A percentile compares a stretch with the other conserved stretches of the same genome.
phyloP scores from a whole-genome alignment of 53 echinoderm and acorn worm genomes.

The Arbacia lixula region DNA sequence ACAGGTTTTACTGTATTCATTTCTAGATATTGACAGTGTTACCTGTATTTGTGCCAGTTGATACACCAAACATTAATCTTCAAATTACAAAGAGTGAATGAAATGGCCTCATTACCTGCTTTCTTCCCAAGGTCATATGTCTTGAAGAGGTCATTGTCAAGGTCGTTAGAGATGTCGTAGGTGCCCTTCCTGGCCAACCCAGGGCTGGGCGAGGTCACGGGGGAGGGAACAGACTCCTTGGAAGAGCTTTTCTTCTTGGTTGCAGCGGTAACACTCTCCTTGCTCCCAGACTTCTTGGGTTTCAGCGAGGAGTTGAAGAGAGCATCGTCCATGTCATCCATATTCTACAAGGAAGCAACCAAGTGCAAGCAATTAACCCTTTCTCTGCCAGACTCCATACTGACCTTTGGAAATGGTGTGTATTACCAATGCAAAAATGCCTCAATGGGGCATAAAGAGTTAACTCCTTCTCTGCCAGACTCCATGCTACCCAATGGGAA shows the following conservation, averaged over 20 bases:
- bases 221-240: background rate
- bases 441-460: no score
- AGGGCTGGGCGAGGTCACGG: slow-evolving; percentile 22
- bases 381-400: no score
- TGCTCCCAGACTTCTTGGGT: slow-evolving; percentile 51
- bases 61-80: no score
- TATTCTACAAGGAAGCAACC: slow-evolving; percentile 55
- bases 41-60: no score
- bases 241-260: background rate
- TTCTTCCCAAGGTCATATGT: slow-evolving; percentile 31
- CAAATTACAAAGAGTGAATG: no score
- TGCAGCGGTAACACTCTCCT: background rate
- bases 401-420: no score
- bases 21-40: no score
- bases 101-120: slow-evolving; percentile 12
- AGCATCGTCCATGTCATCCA: slow-evolving; percentile 98
- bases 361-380: background rate
- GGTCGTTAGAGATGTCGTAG: slow-evolving; percentile 7
- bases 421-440: no score
- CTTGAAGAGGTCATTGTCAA: slow-evolving; percentile 22
- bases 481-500: no score
- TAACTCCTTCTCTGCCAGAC: no score
- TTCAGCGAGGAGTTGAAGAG: slow-evolving; percentile 81
- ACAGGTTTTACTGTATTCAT: no score
- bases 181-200: slow-evolving; percentile 14